Evolutionary conservation across 2,888 invertebrate genomes (phyloP).

Genomic region (Rhingia rostrata): DNA sequence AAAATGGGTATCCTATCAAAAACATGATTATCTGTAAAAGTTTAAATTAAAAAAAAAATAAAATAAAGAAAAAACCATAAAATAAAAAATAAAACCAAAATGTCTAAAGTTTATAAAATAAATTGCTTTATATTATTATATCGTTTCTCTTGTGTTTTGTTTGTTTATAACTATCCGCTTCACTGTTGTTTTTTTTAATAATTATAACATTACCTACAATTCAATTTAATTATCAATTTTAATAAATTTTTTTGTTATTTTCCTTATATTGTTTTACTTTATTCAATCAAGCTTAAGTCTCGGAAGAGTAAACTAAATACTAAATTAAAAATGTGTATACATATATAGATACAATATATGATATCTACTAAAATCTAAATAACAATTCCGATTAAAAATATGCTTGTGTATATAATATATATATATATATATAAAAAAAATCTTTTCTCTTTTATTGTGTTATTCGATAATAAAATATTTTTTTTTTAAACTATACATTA

Average conservation of each 20-base stretch:
- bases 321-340: slow-evolving; percentile 58
- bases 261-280: slow-evolving; percentile 18
- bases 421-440: slow-evolving; percentile 33
- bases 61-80: not conserved
- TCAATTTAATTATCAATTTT: slow-evolving; percentile 32
- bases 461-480: slow-evolving; percentile 37
- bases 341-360: slow-evolving; percentile 61
- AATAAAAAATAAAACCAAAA: slow-evolving; percentile 62
- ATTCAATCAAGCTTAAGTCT: slow-evolving; percentile 70
- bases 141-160: slow-evolving; percentile 36
- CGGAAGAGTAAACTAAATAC: slow-evolving; percentile 62
- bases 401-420: slow-evolving; percentile 44
- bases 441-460: slow-evolving; percentile 12
- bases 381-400: slow-evolving; percentile 69
- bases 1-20: too few relatives aligned
- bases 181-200: slow-evolving; percentile 14
- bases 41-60: not conserved
- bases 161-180: slow-evolving; percentile 63
- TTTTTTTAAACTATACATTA: slow-evolving; percentile 51
- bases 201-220: slow-evolving; percentile 60
- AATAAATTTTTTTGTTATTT: slow-evolving; percentile 20
- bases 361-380: slow-evolving; percentile 64
- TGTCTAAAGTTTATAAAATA: slow-evolving; percentile 69
- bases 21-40: too few relatives aligned
- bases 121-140: slow-evolving; percentile 69